Conservation (phyloP, 2,888 invertebrate species). For the Coelopa pilipes region DNA sequence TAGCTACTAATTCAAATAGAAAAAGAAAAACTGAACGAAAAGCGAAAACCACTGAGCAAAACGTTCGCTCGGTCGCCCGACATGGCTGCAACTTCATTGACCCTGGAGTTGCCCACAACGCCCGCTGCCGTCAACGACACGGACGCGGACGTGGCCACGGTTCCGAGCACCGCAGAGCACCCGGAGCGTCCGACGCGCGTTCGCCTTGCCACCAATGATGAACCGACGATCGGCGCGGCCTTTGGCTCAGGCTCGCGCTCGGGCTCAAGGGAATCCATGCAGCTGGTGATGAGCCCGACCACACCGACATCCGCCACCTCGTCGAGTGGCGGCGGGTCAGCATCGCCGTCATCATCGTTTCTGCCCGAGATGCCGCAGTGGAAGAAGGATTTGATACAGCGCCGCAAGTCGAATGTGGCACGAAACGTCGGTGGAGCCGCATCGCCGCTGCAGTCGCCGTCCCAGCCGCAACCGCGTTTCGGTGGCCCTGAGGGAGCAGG, state of each 20-base stretch:
- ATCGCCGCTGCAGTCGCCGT: constrained; percentile 18
- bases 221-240: not conserved
- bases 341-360: constrained; percentile 53
- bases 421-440: constrained; percentile 43
- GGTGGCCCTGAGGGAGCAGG: constrained; percentile 42
- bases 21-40: not conserved
- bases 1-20: not conserved
- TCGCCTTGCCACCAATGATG: not conserved
- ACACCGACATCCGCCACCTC: constrained; percentile 32
- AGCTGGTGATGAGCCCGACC: constrained; percentile 28
- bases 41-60: constrained; percentile 1
- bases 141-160: constrained; percentile 1
- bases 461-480: constrained; percentile 38
- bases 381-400: constrained; percentile 85
- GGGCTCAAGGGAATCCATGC: constrained; percentile 26
- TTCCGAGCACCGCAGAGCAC: too few species aligned
- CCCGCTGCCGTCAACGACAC: not conserved
- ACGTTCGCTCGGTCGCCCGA: not conserved
- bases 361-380: constrained; percentile 76
- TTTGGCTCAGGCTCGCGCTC: constrained; percentile 1
- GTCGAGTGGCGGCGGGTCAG: constrained; percentile 27
- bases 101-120: constrained; percentile 30
- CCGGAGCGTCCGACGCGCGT: constrained; percentile 18
- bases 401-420: constrained; percentile 69
- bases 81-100: constrained; percentile 29